These are phyloP conservation scores for Hypselothyrea guttata DNA, from an alignment of 2,888 invertebrate species.

Conservation along the genomic window DNA sequence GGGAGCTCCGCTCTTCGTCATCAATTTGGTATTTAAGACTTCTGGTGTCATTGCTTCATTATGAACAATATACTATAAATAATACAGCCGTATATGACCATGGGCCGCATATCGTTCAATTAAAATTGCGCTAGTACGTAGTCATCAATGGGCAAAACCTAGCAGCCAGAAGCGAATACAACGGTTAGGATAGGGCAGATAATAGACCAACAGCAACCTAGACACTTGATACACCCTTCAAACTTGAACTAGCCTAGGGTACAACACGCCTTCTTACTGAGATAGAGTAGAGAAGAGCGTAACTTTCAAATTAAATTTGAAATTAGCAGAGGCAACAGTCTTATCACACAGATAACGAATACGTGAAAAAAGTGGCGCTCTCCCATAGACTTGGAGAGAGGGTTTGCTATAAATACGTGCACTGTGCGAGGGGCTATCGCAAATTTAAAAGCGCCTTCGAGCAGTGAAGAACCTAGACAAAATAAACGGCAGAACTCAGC, in stretches of 20 bases:
- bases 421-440: conserved; percentile 13
- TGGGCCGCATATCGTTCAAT: conserved; percentile 18
- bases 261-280: conserved; percentile 1
- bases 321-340: conserved; percentile 20
- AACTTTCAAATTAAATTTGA: conserved; percentile 7
- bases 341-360: conserved; percentile 39
- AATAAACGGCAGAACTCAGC: conserved; percentile 48
- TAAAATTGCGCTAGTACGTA: conserved; percentile 18
- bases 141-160: conserved; percentile 22
- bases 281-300: conserved; percentile 5
- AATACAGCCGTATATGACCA: conserved; percentile 19
- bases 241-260: too few species aligned
- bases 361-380: too few species aligned
- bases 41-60: conserved; percentile 31
- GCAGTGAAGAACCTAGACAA: conserved; percentile 26
- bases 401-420: conserved; percentile 52
- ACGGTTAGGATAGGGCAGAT: too few species aligned
- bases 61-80: conserved; percentile 49
- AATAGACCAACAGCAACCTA: too few species aligned
- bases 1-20: conserved; percentile 40
- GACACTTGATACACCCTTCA: too few species aligned
- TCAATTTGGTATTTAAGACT: conserved; percentile 53
- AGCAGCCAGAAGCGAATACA: too few species aligned
- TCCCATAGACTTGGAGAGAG: conserved; percentile 14
- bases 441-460: conserved; percentile 48